Percentiles rank a stretch among this genome's conserved stretches.
phyloP scores from a whole-genome alignment of 2,888 invertebrate genomes.

The Molorchus minor region DNA sequence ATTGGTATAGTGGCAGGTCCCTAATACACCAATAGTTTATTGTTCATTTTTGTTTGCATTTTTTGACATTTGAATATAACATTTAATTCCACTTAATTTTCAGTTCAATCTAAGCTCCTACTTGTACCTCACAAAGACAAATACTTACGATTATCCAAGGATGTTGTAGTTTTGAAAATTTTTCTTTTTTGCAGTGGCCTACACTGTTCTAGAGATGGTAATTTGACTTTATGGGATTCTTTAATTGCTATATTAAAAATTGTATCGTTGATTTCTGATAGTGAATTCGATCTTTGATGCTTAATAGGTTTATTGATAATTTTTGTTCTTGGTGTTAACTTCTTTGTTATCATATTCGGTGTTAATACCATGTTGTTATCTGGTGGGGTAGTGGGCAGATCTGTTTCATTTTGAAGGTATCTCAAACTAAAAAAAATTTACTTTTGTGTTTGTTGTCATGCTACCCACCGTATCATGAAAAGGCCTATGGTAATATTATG shows the following conservation, averaged over 20 bases:
- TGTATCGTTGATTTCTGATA: conserved; percentile 57
- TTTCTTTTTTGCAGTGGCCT: conserved; percentile 64
- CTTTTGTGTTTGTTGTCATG: background rate
- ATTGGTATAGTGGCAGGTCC: no score
- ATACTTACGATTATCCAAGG: conserved; percentile 61
- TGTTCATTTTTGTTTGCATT: no score
- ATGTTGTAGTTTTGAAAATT: conserved; percentile 56
- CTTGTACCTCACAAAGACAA: no score
- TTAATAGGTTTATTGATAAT: conserved; percentile 21
- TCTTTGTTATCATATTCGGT: conserved; percentile 39
- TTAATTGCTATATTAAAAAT: conserved; percentile 59
- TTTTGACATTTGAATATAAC: no score
- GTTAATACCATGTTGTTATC: conserved; percentile 39
- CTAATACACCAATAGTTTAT: no score
- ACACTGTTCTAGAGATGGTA: conserved; percentile 66
- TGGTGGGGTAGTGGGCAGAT: conserved; percentile 47
- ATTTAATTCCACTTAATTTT: no score
- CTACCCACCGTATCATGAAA: background rate
- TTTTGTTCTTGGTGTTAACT: conserved; percentile 28
- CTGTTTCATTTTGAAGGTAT: conserved; percentile 69
- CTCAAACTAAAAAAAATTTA: conserved; percentile 66
- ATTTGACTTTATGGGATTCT: conserved; percentile 62
- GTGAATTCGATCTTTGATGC: conserved; percentile 52
- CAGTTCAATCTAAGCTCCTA: no score
- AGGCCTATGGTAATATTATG: background rate